phyloP scores from a whole-genome alignment of 2,797 vertebrate species.

The Sebastes matsubarae region DNA sequence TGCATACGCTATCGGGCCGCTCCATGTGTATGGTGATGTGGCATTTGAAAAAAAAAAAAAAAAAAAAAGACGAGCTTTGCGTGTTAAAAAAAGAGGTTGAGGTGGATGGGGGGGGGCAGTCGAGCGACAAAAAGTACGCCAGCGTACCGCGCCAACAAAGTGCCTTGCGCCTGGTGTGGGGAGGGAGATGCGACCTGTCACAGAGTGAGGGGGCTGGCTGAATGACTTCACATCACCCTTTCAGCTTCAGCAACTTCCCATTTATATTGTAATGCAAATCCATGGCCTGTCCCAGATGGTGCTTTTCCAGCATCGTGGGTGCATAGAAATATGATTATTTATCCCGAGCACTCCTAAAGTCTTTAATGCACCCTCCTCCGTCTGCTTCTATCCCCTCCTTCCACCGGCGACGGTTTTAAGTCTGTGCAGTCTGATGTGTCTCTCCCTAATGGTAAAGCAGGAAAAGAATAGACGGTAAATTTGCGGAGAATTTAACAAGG shows the following conservation, averaged over 20 bases:
- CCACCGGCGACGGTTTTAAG: slow-evolving; percentile 57
- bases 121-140: slow-evolving; percentile 54
- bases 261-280: slow-evolving; percentile 93
- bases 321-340: slow-evolving; percentile 85
- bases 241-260: slow-evolving; percentile 93
- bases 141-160: slow-evolving; percentile 58
- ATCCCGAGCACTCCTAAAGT: slow-evolving; percentile 73
- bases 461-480: slow-evolving; percentile 46
- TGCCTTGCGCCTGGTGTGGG: slow-evolving; percentile 57
- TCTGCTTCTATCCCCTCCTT: slow-evolving; percentile 55
- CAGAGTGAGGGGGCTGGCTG: slow-evolving; percentile 82
- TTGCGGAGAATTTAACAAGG: slow-evolving; percentile 48
- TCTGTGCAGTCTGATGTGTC: slow-evolving; percentile 47
- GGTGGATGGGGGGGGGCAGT: background rate
- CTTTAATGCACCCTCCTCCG: slow-evolving; percentile 66
- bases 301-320: slow-evolving; percentile 80
- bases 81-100: slow-evolving; percentile 44
- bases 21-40: slow-evolving; percentile 65
- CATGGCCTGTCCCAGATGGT: slow-evolving; percentile 83
- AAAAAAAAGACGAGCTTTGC: slow-evolving; percentile 49
- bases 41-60: slow-evolving; percentile 53
- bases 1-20: slow-evolving; percentile 58
- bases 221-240: slow-evolving; percentile 90
- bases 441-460: slow-evolving; percentile 51
- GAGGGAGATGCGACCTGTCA: slow-evolving; percentile 69